These are phyloP conservation scores for Notoglanidium macrostoma DNA, from an alignment of 2,797 vertebrate species.

Conservation along the genomic window DNA sequence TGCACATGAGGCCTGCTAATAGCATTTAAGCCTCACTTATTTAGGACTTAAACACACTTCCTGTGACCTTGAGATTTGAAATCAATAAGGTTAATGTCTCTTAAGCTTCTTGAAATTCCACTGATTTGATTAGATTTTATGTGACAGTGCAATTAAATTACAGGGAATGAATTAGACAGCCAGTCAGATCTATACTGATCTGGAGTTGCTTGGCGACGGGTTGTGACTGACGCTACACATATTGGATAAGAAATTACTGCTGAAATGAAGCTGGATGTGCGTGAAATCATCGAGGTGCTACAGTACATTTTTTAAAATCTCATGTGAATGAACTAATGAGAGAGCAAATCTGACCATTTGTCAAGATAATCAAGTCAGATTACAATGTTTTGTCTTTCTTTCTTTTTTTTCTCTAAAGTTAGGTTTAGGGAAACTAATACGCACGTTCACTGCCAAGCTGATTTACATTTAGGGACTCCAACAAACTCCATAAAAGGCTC, in stretches of 20 bases:
- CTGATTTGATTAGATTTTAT: constrained; percentile 20
- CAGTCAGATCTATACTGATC: neutral
- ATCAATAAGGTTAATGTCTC: constrained; percentile 25
- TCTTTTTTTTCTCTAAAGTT: neutral
- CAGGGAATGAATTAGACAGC: neutral
- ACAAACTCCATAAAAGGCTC: neutral
- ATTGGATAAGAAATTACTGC: neutral
- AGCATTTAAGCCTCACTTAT: constrained; percentile 7
- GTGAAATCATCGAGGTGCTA: neutral
- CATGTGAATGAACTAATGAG: neutral
- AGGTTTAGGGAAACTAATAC: neutral
- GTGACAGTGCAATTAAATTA: constrained; percentile 13
- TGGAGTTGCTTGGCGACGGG: neutral
- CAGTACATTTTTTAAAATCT: neutral
- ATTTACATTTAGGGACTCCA: neutral
- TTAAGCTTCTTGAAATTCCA: constrained; percentile 4
- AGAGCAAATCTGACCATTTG: neutral
- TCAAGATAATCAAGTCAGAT: neutral
- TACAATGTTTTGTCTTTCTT: neutral
- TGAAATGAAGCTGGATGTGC: neutral
- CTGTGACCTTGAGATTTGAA: constrained; percentile 20
- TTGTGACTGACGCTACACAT: neutral
- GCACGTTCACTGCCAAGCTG: neutral
- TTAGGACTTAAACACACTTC: constrained; percentile 17
- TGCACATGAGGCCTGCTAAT: constrained; percentile 16